Percentiles rank a stretch among this genome's conserved stretches.
Conservation (phyloP, 1,140 invertebrate genomes). For the Drosophila persimilis region DNA sequence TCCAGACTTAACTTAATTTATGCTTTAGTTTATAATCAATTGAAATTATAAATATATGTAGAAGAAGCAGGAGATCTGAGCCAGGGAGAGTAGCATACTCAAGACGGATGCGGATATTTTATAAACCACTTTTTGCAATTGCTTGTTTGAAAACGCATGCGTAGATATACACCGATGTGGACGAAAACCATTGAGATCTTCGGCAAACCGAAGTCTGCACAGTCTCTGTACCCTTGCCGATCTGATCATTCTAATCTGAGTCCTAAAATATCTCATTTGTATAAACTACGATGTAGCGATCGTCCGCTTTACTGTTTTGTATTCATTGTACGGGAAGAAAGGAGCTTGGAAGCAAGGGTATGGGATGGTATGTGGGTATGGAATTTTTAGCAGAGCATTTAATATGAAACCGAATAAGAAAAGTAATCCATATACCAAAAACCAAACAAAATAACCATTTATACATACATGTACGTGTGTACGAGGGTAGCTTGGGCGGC, state of each 20-base stretch:
- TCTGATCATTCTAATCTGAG: conserved; percentile 23
- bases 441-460: conserved; percentile 26
- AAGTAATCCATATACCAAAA: conserved; percentile 61
- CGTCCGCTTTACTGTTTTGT: too few relatives aligned
- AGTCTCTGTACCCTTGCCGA: conserved; percentile 35
- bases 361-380: not conserved
- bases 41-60: conserved; percentile 48
- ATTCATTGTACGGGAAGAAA: not conserved
- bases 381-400: conserved; percentile 50
- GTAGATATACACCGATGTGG: conserved; percentile 40
- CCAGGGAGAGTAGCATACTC: conserved; percentile 50
- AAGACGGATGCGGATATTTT: conserved; percentile 58
- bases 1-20: conserved; percentile 57
- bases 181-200: conserved; percentile 20
- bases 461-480: not conserved
- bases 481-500: conserved; percentile 2
- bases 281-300: conserved; percentile 30
- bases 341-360: conserved; percentile 7
- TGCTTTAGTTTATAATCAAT: conserved; percentile 55
- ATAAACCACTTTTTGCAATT: conserved; percentile 43
- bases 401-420: conserved; percentile 24
- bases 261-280: conserved; percentile 26
- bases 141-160: conserved; percentile 13
- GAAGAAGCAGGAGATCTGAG: conserved; percentile 10
- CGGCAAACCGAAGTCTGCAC: conserved; percentile 24